These are phyloP conservation scores for Butorides virescens DNA, from an alignment of 2,113 vertebrate genomes.

Conservation along the genomic window DNA sequence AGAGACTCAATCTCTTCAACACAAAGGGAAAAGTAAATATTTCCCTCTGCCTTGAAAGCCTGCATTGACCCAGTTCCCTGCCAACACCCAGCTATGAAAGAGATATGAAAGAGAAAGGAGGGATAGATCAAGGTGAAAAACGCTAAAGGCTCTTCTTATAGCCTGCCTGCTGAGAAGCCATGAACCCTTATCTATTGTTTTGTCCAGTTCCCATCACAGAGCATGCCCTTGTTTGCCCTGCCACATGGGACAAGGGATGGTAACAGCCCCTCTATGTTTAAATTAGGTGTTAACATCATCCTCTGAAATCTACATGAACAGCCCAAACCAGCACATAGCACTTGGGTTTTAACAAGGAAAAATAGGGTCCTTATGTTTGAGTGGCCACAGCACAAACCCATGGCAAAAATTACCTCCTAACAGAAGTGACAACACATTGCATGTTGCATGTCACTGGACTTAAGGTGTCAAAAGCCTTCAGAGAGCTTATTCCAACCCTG, in stretches of 20 bases:
- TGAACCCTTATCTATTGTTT: background rate
- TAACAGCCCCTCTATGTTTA: background rate
- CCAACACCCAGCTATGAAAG: background rate
- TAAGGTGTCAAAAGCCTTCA: background rate
- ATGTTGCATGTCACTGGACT: background rate
- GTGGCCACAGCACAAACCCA: background rate
- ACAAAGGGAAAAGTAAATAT: constrained; percentile 5
- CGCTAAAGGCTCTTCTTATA: background rate
- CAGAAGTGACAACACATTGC: background rate
- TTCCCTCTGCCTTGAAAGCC: background rate
- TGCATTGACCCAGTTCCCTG: constrained; percentile 14
- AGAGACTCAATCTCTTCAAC: background rate
- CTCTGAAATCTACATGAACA: background rate
- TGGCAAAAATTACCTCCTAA: background rate
- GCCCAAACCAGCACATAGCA: background rate
- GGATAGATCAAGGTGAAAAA: background rate
- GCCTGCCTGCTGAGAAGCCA: background rate
- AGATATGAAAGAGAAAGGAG: background rate
- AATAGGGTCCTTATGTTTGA: background rate
- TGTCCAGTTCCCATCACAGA: background rate
- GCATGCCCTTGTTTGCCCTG: background rate
- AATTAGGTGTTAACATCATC: background rate
- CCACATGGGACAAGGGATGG: too few species aligned
- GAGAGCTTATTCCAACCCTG: background rate
- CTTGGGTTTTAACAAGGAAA: background rate